A percentile compares a stretch with the other conserved stretches of the same genome.
Conservation (phyloP, 2,113 vertebrate genomes). For the Chionodraco myersi region DNA sequence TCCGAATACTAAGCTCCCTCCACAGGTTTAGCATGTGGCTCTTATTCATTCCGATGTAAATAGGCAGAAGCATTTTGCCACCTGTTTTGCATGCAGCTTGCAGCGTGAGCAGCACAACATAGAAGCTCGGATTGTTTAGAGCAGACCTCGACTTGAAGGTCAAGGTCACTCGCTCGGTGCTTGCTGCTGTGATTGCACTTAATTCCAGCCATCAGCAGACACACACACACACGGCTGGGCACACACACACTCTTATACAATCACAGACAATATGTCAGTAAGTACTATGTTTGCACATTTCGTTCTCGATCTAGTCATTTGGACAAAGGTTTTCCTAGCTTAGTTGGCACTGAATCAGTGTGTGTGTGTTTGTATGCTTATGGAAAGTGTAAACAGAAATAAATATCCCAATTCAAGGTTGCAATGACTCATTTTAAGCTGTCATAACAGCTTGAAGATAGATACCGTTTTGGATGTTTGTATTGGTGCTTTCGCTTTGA, state of each 20-base stretch:
- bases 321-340: not conserved
- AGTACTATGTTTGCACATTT: slow-evolving; percentile 28
- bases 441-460: slow-evolving; percentile 1
- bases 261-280: slow-evolving; percentile 18
- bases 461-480: slow-evolving; percentile 37
- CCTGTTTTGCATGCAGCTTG: slow-evolving; percentile 61
- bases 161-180: slow-evolving; percentile 30
- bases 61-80: not conserved
- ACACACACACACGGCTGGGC: not conserved
- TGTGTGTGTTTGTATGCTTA: not conserved
- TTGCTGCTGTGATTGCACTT: slow-evolving; percentile 54
- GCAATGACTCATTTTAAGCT: slow-evolving; percentile 31
- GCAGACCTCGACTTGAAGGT: slow-evolving; percentile 40
- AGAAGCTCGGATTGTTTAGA: slow-evolving; percentile 58
- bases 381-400: not conserved
- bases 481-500: slow-evolving; percentile 1
- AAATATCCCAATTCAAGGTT: slow-evolving; percentile 14
- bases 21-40: not conserved
- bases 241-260: not conserved
- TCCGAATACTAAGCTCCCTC: too few species aligned
- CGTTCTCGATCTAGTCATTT: slow-evolving; percentile 25
- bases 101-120: slow-evolving; percentile 31
- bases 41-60: slow-evolving; percentile 44
- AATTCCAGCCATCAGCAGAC: slow-evolving; percentile 44
- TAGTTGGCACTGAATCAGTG: slow-evolving; percentile 31